Evolutionary conservation across 2,797 vertebrate species (phyloP).

Genomic region (Onychomys torridus): DNA sequence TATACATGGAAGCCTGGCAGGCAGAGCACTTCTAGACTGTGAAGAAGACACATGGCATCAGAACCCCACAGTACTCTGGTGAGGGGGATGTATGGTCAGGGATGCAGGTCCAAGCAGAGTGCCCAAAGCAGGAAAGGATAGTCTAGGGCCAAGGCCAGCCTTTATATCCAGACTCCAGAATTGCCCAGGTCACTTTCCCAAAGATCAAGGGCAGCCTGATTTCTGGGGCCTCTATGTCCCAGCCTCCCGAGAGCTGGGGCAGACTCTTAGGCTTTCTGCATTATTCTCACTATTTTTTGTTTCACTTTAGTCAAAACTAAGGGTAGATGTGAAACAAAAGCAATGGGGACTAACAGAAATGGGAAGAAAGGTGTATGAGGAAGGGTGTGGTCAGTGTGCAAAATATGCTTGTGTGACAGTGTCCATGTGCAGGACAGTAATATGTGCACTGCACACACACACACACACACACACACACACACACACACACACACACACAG

Average conservation of each 20-base stretch:
- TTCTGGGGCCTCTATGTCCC: background rate
- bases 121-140: background rate
- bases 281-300: background rate
- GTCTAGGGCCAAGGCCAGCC: background rate
- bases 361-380: background rate
- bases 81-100: background rate
- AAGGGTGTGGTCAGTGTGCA: background rate
- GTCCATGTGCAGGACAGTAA: background rate
- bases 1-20: background rate
- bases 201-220: background rate
- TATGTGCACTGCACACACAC: background rate
- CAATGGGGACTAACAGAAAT: background rate
- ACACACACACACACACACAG: background rate
- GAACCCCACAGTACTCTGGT: background rate
- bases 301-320: background rate
- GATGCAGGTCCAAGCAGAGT: background rate
- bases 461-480: no score
- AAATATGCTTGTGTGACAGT: background rate
- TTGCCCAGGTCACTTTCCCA: background rate
- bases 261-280: background rate
- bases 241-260: background rate
- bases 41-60: background rate
- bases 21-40: background rate
- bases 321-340: background rate
- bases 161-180: background rate